Conservation (phyloP, 2,888 invertebrate genomes). For the Leptogaster cylindrica region DNA sequence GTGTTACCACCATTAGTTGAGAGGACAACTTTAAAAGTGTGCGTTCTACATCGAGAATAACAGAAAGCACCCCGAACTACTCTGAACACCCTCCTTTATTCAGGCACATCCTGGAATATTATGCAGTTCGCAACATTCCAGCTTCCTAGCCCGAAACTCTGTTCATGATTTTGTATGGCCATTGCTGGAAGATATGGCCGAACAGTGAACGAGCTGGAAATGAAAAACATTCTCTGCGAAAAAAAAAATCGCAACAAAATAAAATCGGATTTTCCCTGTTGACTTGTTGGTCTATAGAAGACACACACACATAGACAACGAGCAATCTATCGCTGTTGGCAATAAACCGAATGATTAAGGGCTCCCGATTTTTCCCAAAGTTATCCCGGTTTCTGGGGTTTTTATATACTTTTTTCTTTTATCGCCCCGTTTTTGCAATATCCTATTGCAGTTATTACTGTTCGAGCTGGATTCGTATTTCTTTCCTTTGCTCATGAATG, state of each 20-base stretch:
- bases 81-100: background rate
- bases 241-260: conserved; percentile 20
- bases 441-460: conserved; percentile 25
- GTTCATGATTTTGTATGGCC: conserved; percentile 11
- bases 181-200: conserved; percentile 1
- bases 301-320: background rate
- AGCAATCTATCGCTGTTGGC: conserved; percentile 16
- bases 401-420: background rate
- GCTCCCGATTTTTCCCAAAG: conserved; percentile 33
- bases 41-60: background rate
- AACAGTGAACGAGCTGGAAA: background rate
- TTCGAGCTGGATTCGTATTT: background rate
- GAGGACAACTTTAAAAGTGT: conserved; percentile 6
- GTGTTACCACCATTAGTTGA: conserved; percentile 33
- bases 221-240: background rate
- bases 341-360: conserved; percentile 37
- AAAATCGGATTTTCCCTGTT: conserved; percentile 15
- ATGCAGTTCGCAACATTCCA: conserved; percentile 1
- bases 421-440: too few species aligned
- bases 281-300: conserved; percentile 27
- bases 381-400: conserved; percentile 22
- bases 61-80: conserved; percentile 4
- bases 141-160: background rate
- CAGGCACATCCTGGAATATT: background rate
- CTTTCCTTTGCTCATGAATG: conserved; percentile 14